phyloP scores from a whole-genome alignment of 2,113 vertebrate genomes.

The Malurus cyaneus region DNA sequence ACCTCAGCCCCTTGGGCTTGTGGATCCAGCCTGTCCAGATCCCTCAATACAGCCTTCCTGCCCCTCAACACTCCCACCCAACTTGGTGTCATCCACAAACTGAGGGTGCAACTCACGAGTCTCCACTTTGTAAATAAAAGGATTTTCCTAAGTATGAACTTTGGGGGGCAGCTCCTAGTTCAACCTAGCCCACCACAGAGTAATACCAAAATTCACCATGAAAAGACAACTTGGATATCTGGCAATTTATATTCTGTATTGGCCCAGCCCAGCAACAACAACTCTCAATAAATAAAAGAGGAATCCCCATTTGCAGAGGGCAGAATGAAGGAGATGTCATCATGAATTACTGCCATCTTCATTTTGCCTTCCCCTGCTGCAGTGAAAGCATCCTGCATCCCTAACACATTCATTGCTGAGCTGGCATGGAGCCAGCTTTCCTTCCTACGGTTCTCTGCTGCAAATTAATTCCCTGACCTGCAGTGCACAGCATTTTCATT shows the following conservation, averaged over 20 bases:
- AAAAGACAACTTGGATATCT: background rate
- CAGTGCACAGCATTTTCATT: background rate
- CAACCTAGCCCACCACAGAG: background rate
- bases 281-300: background rate
- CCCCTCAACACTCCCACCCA: background rate
- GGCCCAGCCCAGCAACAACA: background rate
- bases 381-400: background rate
- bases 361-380: background rate
- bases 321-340: background rate
- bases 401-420: background rate
- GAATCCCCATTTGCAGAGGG: background rate
- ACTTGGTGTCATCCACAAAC: rapidly evolving
- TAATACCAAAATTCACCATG: background rate
- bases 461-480: slow-evolving; percentile 11
- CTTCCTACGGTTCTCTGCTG: background rate
- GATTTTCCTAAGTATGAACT: background rate
- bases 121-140: background rate
- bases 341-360: background rate
- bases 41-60: background rate
- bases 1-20: background rate
- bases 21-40: background rate
- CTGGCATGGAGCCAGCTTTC: background rate
- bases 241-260: background rate
- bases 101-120: background rate
- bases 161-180: background rate